A percentile compares a stretch with the other conserved stretches of the same genome.
Evolutionary conservation across 2,797 vertebrate species (phyloP).

Genomic region (Danio aesculapii): DNA sequence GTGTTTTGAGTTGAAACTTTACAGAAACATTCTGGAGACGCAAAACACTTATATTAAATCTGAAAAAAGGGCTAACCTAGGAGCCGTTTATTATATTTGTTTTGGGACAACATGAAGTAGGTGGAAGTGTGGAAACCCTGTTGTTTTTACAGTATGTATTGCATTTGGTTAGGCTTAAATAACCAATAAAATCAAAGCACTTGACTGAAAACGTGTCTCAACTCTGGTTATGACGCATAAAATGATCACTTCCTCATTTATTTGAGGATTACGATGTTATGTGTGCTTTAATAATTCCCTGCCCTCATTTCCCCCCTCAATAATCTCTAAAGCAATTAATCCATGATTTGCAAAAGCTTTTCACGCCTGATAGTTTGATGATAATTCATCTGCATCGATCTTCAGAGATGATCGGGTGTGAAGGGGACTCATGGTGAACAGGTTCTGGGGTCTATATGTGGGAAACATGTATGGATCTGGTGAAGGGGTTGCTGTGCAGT

Average conservation of each 20-base stretch:
- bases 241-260: neutral
- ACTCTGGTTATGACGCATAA: neutral
- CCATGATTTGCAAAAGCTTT: constrained; percentile 28
- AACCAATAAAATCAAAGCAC: constrained; percentile 26
- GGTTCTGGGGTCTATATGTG: neutral
- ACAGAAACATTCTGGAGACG: too few relatives aligned
- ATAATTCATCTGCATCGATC: neutral
- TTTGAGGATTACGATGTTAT: constrained; percentile 21
- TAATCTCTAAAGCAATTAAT: constrained; percentile 58
- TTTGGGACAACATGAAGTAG: too few relatives aligned
- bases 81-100: too few relatives aligned
- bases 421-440: constrained; percentile 19
- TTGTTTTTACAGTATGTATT: too few relatives aligned
- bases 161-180: constrained; percentile 47
- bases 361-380: neutral
- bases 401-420: constrained; percentile 12
- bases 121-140: too few relatives aligned
- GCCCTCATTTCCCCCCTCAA: constrained; percentile 14
- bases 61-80: too few relatives aligned
- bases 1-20: too few relatives aligned
- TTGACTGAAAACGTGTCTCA: neutral
- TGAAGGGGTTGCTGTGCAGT: neutral
- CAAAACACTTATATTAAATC: too few relatives aligned
- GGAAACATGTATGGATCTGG: neutral
- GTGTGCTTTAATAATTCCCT: constrained; percentile 24